Evolutionary conservation across 2,797 vertebrate genomes (phyloP), one percentile per base, ranked within the genome.

Genomic region (Cichlasoma orientale): DNA sequence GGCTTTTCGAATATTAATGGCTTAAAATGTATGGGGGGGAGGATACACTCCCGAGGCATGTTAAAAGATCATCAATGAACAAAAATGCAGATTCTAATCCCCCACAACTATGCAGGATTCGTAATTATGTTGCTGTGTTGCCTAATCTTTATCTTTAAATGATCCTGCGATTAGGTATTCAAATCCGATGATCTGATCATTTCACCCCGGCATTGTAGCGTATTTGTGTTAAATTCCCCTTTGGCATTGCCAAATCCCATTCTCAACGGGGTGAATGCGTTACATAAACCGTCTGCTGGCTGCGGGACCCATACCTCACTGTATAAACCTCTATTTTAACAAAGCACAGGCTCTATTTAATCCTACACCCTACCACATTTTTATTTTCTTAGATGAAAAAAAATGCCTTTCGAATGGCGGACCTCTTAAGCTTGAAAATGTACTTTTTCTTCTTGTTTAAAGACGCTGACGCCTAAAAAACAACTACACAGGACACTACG

Each of bases 131-230:
- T 79, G 86, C 85, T 36, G 66, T 82, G 80, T 83, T 89, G 80
- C 82, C 77, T 92, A 93, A 94, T 94, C 90, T 93, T 89, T 86
- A 74, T 90, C 82, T 92, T 88, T 85, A 92, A 91, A 88, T 81
- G 86, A 93, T 93, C 86, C 88, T 79, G 82, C 75, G 88, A 93
- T 93, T 91, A 88, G 85, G 89, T 90, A 86, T 89, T 91, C 82
- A 91, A 92, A 92, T 91, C 89, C 85, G 52, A 89, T 91, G 90
- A 93, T 89, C 90, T 89, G 90, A 93, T 92, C 90, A 89, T 94
- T 93, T 92, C 83, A 85, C 71, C 90, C 88, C 52, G 76, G 55
- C 23, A 77, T 90, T 88, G 76, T 86, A 58, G 85, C 57, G 78
- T 68, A 79, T 89, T 91, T 90, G 86, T 82, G 82, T 73, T 73